Evolutionary conservation across 2,113 vertebrate species (phyloP), one percentile per base, ranked within the genome.

Genomic region (Eclectus roratus): DNA sequence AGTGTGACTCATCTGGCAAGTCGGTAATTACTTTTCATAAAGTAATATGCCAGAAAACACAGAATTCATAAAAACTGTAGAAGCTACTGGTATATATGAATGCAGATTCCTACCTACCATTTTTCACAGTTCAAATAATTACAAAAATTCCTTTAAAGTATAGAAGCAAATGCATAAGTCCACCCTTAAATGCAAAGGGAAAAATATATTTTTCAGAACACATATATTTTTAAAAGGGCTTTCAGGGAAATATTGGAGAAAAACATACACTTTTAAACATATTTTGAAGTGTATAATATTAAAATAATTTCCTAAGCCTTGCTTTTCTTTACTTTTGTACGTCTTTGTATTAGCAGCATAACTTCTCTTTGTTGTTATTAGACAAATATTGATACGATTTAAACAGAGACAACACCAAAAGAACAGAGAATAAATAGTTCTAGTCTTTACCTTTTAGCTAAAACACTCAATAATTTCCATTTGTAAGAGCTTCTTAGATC

Each of bases 1-100:
- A 88, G 61, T 80, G 46, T 95, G 93, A 88, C 65, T 95, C 69
- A 93, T 87, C 94, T 89, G 66, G 86, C 70, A 96, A 93, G 85
- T 96, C 66, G 77, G 80, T 93, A 94, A 95, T 94, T 89, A 95
- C 93, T 94, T 91, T 93, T 95, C 63, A 84, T 89, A 78, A 89
- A 85, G 65, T 83, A 82, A 79, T 93, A 39, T 33, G 37, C 35
- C 72, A 93, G 86, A 89, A 89, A 29, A 71, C 71, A 85, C 9
- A 81, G 41, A 86, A 91, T 60, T 95, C 41, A 11, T 89, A 92
- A 65, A 29, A 91, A 84, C 43, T 89, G 46, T 39, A 66, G 65
- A 61, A 80, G 20, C 46, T 55, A 50, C 27, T 53, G 24, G 50
- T 50, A 82, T 17, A 39, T 15, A 77, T 33, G 66, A 93, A 77